Conservation (phyloP, 2,888 invertebrate genomes). For the Bursaphelenchus okinawaensis region DNA sequence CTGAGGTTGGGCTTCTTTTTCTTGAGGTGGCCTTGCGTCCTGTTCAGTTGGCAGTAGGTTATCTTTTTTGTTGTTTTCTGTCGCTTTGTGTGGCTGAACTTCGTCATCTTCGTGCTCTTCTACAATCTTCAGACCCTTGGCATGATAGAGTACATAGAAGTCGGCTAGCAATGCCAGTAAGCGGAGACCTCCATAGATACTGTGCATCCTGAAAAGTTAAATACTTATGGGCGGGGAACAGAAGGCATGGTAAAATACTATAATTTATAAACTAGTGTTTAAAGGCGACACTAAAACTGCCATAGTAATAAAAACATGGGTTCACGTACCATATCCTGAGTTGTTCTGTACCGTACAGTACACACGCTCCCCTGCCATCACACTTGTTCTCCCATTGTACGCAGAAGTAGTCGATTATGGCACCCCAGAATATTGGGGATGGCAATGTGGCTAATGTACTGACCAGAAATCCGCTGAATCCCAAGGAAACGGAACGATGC, state of each 20-base stretch:
- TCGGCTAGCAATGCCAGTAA: conserved; percentile 52
- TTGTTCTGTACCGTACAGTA: conserved; percentile 58
- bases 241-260: background rate
- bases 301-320: background rate
- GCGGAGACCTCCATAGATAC: conserved; percentile 50
- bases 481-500: conserved; percentile 52
- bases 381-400: conserved; percentile 58
- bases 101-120: conserved; percentile 25
- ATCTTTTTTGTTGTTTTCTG: no score
- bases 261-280: conserved; percentile 3
- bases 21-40: no score
- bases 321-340: conserved; percentile 50
- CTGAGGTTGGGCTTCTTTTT: no score
- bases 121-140: conserved; percentile 50
- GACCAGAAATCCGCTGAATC: conserved; percentile 56
- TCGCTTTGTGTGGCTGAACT: no score
- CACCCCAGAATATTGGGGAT: conserved; percentile 59
- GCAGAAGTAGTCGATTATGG: conserved; percentile 59
- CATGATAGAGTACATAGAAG: conserved; percentile 52
- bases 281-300: background rate
- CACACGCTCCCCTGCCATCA: conserved; percentile 57
- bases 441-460: conserved; percentile 54
- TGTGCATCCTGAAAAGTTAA: conserved; percentile 36
- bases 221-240: background rate
- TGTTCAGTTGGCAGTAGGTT: no score